These are phyloP conservation scores for Synergus laeviventris DNA, from an alignment of 2,888 invertebrate species.

Conservation along the genomic window DNA sequence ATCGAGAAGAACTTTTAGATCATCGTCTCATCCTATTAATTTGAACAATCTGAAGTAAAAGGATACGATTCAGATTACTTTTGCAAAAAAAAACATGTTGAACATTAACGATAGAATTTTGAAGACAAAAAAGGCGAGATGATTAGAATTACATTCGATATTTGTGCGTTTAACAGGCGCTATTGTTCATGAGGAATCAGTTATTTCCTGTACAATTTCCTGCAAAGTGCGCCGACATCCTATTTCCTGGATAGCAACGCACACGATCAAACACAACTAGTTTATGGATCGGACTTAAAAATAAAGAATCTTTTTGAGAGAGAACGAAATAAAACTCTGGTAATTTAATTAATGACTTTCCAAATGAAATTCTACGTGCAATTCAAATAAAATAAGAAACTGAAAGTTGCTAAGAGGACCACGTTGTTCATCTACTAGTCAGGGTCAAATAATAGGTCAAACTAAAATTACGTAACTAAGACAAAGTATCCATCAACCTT, in stretches of 20 bases:
- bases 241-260: constrained; percentile 11
- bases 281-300: neutral
- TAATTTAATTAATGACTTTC: neutral
- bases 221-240: neutral
- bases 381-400: neutral
- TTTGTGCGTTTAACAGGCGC: neutral
- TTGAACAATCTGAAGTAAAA: neutral
- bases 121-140: neutral
- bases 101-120: neutral
- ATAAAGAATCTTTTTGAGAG: neutral
- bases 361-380: neutral
- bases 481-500: constrained; percentile 29
- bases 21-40: neutral
- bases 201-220: constrained; percentile 10
- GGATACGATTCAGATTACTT: neutral
- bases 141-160: neutral
- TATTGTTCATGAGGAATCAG: neutral
- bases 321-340: neutral
- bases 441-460: constrained; percentile 27
- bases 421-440: constrained; percentile 11
- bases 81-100: neutral
- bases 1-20: neutral
- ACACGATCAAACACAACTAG: neutral
- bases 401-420: neutral
- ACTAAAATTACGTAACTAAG: constrained; percentile 29